A percentile compares a stretch with the other conserved stretches of the same genome.
phyloP scores from a whole-genome alignment of 1,140 invertebrate genomes.

The Zelostemma sp. region DNA sequence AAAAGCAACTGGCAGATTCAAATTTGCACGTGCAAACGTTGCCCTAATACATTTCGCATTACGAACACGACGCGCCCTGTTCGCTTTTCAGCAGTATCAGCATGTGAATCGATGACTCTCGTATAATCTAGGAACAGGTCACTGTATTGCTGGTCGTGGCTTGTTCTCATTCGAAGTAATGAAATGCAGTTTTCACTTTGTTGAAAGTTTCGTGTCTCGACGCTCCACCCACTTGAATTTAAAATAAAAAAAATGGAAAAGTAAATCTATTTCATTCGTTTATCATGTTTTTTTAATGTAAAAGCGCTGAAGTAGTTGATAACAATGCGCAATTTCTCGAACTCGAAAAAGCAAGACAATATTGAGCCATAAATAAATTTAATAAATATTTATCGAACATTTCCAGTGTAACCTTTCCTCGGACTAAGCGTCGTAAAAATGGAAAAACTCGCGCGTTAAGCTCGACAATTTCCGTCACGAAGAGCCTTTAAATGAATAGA shows the following conservation, averaged over 20 bases:
- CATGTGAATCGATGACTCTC: neutral
- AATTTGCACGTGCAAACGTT: constrained; percentile 28
- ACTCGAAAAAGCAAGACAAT: too few relatives aligned
- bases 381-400: neutral
- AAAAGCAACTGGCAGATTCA: constrained; percentile 32
- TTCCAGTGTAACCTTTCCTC: neutral
- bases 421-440: neutral
- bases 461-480: constrained; percentile 20
- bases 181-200: constrained; percentile 16
- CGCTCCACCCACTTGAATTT: too few relatives aligned
- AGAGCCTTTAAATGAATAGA: constrained; percentile 42
- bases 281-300: too few relatives aligned
- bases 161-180: constrained; percentile 41
- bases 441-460: neutral
- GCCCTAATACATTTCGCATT: constrained; percentile 13
- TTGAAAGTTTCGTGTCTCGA: too few relatives aligned
- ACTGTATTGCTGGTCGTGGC: constrained; percentile 14
- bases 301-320: too few relatives aligned
- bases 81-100: constrained; percentile 7
- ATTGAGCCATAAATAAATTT: too few relatives aligned
- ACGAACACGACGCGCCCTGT: neutral
- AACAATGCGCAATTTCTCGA: too few relatives aligned
- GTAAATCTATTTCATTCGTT: too few relatives aligned
- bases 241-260: too few relatives aligned
- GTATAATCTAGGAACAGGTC: constrained; percentile 6